These are phyloP conservation scores for Nannoperca australis DNA, from an alignment of 2,797 vertebrate species.

Conservation along the genomic window DNA sequence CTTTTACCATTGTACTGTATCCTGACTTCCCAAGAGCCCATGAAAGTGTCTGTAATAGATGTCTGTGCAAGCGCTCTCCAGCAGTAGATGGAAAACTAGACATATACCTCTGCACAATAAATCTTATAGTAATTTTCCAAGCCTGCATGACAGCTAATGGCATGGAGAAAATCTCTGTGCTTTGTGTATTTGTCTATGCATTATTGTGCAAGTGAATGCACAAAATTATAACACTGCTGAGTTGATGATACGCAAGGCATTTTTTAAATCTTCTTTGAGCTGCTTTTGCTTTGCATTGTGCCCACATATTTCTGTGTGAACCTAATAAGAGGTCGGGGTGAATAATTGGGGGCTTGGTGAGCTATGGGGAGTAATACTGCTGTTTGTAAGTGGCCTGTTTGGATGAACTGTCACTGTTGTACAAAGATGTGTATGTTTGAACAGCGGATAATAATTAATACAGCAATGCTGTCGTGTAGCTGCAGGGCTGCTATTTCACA, in stretches of 20 bases:
- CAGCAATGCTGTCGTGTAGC: constrained; percentile 86
- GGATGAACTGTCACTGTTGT: constrained; percentile 93
- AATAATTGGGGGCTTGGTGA: constrained; percentile 78
- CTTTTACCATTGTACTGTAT: constrained; percentile 74
- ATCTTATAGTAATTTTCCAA: constrained; percentile 88
- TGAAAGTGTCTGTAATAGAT: constrained; percentile 82
- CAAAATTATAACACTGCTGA: constrained; percentile 71
- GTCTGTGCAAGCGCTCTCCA: constrained; percentile 81
- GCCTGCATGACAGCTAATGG: constrained; percentile 82
- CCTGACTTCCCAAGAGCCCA: constrained; percentile 76
- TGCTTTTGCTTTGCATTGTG: constrained; percentile 75
- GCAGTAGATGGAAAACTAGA: constrained; percentile 88
- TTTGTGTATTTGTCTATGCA: constrained; percentile 79
- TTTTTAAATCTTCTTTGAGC: constrained; percentile 78
- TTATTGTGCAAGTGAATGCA: constrained; percentile 53
- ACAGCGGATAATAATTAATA: constrained; percentile 94
- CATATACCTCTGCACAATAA: constrained; percentile 86
- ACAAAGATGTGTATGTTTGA: constrained; percentile 94
- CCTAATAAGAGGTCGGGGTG: constrained; percentile 79
- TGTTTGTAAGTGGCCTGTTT: constrained; percentile 94
- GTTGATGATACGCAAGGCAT: constrained; percentile 76
- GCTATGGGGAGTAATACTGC: constrained; percentile 89
- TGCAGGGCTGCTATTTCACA: constrained; percentile 88
- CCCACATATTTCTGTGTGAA: constrained; percentile 79
- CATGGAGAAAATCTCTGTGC: constrained; percentile 77